Base-by-base conservation (phyloP, 2,113 vertebrate genomes). In the Channa maculata region DNA sequence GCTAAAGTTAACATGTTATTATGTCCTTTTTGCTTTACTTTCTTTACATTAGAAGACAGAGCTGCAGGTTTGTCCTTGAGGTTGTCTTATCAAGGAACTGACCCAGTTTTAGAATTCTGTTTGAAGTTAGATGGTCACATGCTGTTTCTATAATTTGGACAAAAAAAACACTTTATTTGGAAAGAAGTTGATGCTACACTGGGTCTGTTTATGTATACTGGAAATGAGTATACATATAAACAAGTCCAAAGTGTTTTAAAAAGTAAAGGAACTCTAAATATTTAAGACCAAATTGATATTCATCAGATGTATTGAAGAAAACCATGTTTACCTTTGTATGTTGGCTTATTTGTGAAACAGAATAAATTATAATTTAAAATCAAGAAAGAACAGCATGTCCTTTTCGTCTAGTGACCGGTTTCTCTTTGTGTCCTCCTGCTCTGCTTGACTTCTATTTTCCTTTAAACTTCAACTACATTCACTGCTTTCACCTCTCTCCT, bases 41-140 rank as follows among this genome's bases (percentile, higher is more conserved):
- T 33, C 34, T 48, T 11, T 12, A 38, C 36, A 3, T 13, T 37
- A 60, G 11, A n/a, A n/a, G 62, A 48, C 34, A 60, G 6, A 24
- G 24, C 24, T 24, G 24, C 24, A 1, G 1, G 24, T 24, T 24
- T 24, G 24, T 24, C 24, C 24, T 24, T 24, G 24, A 24, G 14
- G 34, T 43, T 11, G 8, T 53, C 44, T 64, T 15, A 37, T 6
- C 49, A 34, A 43, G 55, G 43, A 4, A n/a, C 33, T 70, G 59
- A 51, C 44, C 51, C 65, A 58, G 51, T 70, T 70, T 55, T 41
- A 55, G n/a, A 51, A 8, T 59, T 66, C 7, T 38, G 5, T 43
- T 10, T 14, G 34, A 33, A 5, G 6, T 33, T 11, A 4, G 6
- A 4, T 34, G n/a, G 44, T 54, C 34, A 37, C 12, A 37, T 15